A percentile compares a stretch with the other conserved stretches of the same genome.
Conservation (phyloP, 2,888 invertebrate species). For the Amphiduros pacificus region DNA sequence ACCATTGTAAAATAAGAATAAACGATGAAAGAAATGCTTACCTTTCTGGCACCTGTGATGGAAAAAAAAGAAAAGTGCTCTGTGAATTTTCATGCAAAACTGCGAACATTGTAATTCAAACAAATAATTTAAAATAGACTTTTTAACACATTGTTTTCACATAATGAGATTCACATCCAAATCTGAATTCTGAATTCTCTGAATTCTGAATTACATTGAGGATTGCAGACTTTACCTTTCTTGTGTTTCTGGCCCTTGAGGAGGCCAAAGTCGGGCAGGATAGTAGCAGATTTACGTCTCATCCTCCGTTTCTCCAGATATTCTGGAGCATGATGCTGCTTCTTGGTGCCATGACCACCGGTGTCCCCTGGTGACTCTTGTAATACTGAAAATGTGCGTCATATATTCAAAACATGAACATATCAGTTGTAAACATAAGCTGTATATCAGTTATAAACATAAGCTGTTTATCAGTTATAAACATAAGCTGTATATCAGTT, state of each 20-base stretch:
- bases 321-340: slow-evolving; percentile 82
- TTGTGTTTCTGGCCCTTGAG: slow-evolving; percentile 26
- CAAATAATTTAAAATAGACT: not conserved
- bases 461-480: no score
- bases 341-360: no score
- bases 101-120: not conserved
- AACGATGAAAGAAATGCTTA: not conserved
- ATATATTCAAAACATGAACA: no score
- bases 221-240: slow-evolving; percentile 2
- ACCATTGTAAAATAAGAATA: not conserved
- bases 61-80: not conserved
- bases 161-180: no score
- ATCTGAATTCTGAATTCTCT: no score
- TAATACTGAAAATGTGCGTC: no score
- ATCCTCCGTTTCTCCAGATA: slow-evolving; percentile 79
- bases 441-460: no score
- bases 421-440: no score
- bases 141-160: not conserved
- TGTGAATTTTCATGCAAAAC: not conserved
- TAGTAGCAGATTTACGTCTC: slow-evolving; percentile 44
- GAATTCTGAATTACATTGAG: no score
- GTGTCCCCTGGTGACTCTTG: no score
- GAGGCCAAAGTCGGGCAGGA: slow-evolving; percentile 35
- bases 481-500: no score
- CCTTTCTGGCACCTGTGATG: not conserved